phyloP scores from a whole-genome alignment of 2,113 vertebrate species.

The Alligator sinensis region DNA sequence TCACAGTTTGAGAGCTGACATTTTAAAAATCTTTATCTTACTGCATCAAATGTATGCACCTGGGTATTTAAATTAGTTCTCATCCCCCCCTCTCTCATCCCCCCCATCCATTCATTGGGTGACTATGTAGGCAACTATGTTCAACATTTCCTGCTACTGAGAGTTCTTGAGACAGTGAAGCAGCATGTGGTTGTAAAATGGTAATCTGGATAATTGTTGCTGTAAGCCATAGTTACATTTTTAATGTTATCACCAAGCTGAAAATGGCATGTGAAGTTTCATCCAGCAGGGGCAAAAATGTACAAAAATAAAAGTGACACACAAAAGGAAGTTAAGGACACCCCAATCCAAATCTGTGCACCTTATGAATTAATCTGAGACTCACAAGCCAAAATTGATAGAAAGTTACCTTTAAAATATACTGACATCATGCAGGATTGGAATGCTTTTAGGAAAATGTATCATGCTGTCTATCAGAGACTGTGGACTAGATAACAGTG shows the following conservation, averaged over 20 bases:
- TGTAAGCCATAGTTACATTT: slow-evolving; percentile 5
- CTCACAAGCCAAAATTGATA: not conserved
- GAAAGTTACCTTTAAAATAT: not conserved
- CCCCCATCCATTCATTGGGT: not conserved
- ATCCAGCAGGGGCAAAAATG: not conserved
- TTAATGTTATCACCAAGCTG: not conserved
- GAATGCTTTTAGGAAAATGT: not conserved
- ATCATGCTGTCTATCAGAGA: not conserved
- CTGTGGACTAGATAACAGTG: no score
- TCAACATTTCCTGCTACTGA: not conserved
- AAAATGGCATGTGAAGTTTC: not conserved
- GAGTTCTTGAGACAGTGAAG: not conserved
- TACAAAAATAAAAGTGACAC: not conserved
- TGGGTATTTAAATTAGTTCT: not conserved
- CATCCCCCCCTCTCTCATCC: not conserved
- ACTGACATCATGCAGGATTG: not conserved
- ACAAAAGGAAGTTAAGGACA: not conserved
- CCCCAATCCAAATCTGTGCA: not conserved
- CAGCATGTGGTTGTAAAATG: not conserved
- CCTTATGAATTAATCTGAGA: not conserved
- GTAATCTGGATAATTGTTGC: not conserved
- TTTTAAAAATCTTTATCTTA: not conserved
- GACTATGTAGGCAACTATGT: not conserved
- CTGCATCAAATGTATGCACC: not conserved
- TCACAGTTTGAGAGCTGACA: not conserved